Conservation (phyloP, 2,797 vertebrate genomes). For the Lepus oiostolus region DNA sequence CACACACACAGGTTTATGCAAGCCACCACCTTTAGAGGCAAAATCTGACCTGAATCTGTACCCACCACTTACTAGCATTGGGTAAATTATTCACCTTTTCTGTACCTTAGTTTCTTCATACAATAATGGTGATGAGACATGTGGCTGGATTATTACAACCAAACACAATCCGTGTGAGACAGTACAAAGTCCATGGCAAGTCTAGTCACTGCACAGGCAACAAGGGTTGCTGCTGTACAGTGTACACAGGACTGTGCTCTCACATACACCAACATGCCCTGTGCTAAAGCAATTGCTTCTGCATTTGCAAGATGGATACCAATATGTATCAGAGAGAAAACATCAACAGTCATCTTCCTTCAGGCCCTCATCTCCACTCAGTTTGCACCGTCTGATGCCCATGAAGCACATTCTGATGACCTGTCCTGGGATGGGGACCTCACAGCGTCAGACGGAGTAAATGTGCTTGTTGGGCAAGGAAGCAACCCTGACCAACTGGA, state of each 20-base stretch:
- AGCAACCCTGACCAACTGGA: background rate
- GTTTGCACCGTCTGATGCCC: background rate
- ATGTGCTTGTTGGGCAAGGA: background rate
- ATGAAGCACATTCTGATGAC: background rate
- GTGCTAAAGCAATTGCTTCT: background rate
- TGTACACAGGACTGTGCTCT: background rate
- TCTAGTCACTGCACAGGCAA: background rate
- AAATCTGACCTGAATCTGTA: background rate
- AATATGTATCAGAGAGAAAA: background rate
- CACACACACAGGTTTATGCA: fast-evolving
- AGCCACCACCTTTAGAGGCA: background rate
- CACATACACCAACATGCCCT: background rate
- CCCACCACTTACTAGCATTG: too few relatives aligned
- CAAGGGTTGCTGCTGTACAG: background rate
- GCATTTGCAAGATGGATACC: background rate
- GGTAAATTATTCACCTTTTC: background rate
- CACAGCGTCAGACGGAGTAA: background rate
- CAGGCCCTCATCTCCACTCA: background rate
- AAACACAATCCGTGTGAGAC: background rate
- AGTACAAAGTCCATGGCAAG: background rate
- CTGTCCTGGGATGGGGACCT: background rate
- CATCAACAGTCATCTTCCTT: background rate
- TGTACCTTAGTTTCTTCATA: background rate
- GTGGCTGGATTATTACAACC: background rate
- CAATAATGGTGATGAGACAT: background rate